Evolutionary conservation across 2,797 vertebrate genomes (phyloP), one percentile per base, ranked within the genome.

Genomic region (Limosa lapponica): DNA sequence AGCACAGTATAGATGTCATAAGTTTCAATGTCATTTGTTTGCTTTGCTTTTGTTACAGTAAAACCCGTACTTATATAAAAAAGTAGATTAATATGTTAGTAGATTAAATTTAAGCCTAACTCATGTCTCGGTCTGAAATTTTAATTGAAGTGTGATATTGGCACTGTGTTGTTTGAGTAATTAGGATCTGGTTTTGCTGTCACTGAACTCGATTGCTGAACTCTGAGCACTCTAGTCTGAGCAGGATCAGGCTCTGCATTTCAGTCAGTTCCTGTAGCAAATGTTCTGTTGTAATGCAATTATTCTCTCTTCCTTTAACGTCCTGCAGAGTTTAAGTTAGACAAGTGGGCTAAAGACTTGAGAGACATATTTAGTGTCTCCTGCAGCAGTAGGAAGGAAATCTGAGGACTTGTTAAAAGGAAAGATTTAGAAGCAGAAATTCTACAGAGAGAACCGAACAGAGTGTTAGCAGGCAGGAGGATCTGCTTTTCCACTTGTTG

Each of bases 401-500:
- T 91, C 94, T 91, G 95, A 97, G 95, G 89, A 98, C 97, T 98
- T 98, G 98, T 98, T 99, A 98, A 98, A 99, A 98, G 97, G 97
- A 97, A 98, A 98, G 98, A 98, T 98, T 99, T 98, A 98, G 97
- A 97, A 96, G 97, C 73, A 74, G 93, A 95, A 74, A 92, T 98
- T 98, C 97, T 83, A 86, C 91, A 98, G 98, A 98, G 97, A 89
- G 93, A 97, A 95, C 69, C 89, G 97, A 91, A 94, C 94, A 97
- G 97, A 94, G 96, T 90, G 69, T 96, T 97, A 94, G 97, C 95
- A 70, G 90, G 94, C 96, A 88, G 72, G 97, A 97, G 97, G 97
- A 98, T 98, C 98, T 99, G 98, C 97, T 98, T 98, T 98, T 99
- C 97, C 98, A 99, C 99, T 99, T 99, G 99, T 98, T 98, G 98